Evolutionary conservation across 2,797 vertebrate species (phyloP), one percentile per base, ranked within the genome.

Genomic region (Erethizon dorsatum): DNA sequence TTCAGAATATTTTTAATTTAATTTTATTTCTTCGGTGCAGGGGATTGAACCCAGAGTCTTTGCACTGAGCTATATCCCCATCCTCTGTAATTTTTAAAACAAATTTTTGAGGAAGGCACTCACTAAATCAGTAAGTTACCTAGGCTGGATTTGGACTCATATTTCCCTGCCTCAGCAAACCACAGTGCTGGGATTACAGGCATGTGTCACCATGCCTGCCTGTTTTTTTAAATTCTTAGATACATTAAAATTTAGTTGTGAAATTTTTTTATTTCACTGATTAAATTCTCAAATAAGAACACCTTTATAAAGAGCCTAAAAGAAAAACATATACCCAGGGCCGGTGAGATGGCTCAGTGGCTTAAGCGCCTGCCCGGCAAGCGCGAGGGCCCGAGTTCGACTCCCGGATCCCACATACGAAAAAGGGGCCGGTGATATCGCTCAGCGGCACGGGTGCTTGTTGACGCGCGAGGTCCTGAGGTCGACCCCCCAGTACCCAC

Each of bases 261-360:
- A 79, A 9, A 10, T n/a, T 33, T 85, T 90, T 91, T 91, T 4
- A 45, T 91, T 96, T 88, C 11, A 78, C 37, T 79, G 13, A 83
- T 79, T 69, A 31, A 83, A 52, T 54, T 86, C 61, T 63, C 59
- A 69, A 47, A 91, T 85, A 89, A 3, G 41, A 82, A 80, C 0
- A 56, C 45, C 67, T 94, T 82, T 47, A 86, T 65, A 59, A 90
- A 94, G 17, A 91, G 22, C 31, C 41, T 80, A 13, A 90, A 92
- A 78, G 45, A 80, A 96, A 84, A 79, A 41, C 41, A n/a, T n/a
- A n/a, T n/a, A n/a, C n/a, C n/a, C n/a, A n/a, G n/a, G n/a, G n/a
- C n/a, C n/a, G n/a, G n/a, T n/a, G n/a, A n/a, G n/a, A n/a, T n/a
- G n/a, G n/a, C n/a, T n/a, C n/a, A n/a, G n/a, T n/a, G n/a, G n/a